These are phyloP conservation scores for Muntiacus reevesi DNA, from an alignment of 2,113 vertebrate genomes.

Conservation along the genomic window DNA sequence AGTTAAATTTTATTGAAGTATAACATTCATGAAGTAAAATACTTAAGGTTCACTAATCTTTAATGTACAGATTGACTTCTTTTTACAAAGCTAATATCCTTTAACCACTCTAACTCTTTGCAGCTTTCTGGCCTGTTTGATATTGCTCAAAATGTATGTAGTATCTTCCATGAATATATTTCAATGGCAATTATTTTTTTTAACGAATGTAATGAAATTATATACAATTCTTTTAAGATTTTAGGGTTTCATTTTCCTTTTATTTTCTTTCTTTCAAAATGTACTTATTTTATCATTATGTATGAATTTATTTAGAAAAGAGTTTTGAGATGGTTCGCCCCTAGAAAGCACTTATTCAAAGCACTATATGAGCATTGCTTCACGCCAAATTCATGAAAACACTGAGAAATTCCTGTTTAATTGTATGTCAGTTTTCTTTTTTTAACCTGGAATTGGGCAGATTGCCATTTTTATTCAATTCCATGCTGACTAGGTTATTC, in stretches of 20 bases:
- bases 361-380: background rate
- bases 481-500: background rate
- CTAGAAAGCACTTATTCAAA: background rate
- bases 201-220: background rate
- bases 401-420: background rate
- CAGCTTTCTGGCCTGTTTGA: background rate
- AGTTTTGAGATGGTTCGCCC: background rate
- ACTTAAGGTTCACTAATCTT: background rate
- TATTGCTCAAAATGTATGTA: background rate
- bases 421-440: background rate
- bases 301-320: background rate
- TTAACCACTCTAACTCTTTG: fast-evolving
- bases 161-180: background rate
- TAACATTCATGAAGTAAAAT: background rate
- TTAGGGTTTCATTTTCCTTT: background rate
- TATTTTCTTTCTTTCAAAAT: background rate
- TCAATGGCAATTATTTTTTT: background rate
- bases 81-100: background rate
- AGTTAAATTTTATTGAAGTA: background rate
- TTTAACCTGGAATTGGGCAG: background rate
- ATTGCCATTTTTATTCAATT: background rate
- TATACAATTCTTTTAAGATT: background rate
- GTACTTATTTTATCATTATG: background rate
- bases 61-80: background rate
- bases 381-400: background rate